Conservation (phyloP, 2,888 invertebrate species). For the Timandra comae region DNA sequence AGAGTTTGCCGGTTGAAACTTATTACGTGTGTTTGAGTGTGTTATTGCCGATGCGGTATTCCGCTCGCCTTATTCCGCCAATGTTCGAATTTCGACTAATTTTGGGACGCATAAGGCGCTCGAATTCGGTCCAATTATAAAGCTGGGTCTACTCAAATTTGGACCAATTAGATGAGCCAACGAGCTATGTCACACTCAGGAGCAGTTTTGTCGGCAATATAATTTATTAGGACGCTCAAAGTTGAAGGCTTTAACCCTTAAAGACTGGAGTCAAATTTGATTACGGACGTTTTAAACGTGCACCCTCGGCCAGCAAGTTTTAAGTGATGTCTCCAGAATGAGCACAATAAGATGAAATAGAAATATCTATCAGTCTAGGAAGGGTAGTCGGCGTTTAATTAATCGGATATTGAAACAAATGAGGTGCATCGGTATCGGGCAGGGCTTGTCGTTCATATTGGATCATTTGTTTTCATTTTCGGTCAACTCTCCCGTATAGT, state of each 20-base stretch:
- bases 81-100: conserved; percentile 66
- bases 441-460: conserved; percentile 31
- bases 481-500: conserved; percentile 28
- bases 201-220: conserved; percentile 76
- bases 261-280: conserved; percentile 74
- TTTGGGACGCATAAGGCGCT: conserved; percentile 56
- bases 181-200: conserved; percentile 74
- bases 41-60: conserved; percentile 54
- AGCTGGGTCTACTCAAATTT: conserved; percentile 68
- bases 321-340: conserved; percentile 51
- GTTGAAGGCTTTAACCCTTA: conserved; percentile 72
- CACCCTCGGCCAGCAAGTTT: conserved; percentile 60
- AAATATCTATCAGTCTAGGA: conserved; percentile 3
- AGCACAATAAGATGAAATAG: conserved; percentile 24
- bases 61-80: conserved; percentile 49
- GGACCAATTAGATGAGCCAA: conserved; percentile 75
- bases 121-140: conserved; percentile 67
- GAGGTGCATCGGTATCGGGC: conserved; percentile 17
- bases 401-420: conserved; percentile 35
- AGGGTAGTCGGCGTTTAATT: conserved; percentile 10
- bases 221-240: conserved; percentile 75
- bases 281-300: conserved; percentile 69
- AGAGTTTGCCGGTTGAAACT: conserved; percentile 57
- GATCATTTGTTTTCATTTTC: conserved; percentile 51
- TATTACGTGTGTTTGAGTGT: conserved; percentile 63